Evolutionary conservation across 2,113 vertebrate genomes (phyloP), one percentile per base, ranked within the genome.

Genomic region (Sinosuthora webbiana): DNA sequence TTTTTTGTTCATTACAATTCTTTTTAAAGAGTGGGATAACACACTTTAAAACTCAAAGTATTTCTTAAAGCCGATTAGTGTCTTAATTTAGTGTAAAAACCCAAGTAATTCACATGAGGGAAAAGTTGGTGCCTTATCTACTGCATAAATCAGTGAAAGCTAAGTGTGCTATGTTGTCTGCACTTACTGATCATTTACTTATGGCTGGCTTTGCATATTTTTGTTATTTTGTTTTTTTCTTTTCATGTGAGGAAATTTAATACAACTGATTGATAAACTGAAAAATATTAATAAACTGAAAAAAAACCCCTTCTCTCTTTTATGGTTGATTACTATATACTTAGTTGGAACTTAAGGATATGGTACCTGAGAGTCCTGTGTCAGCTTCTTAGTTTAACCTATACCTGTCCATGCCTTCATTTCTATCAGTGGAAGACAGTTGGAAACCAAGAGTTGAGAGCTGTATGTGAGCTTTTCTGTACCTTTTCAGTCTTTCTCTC

Each of bases 251-350:
- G 24, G 55, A 83, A 57, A 82, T 25, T 2, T 6, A 6, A 55
- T 45, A 22, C 4, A 35, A 20, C 35, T 24, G 56, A 33, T 10
- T 60, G 11, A n/a, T 33, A 52, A 71, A 42, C 25, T 18, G 17
- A 39, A 71, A 78, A 45, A 65, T 27, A 28, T 9, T 67, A 9
- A n/a, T 35, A 45, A 70, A 41, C 28, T 22, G 18, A 35, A 71
- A 79, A 35, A 5, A 19, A 18, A 5, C 6, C 17, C 5, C 39
- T 31, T 41, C 3, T 44, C 10, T 70, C 27, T 70, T 67, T 30
- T 1, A 0, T 39, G 56, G 6, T 33, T 45, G 6, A 8, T 47
- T 69, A 2, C 10, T 27, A 1, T 23, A 9, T 27, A 16, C 7
- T 7, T 35, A 65, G 37, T 14, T 89, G 23, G 23, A 87, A 33